phyloP scores from a whole-genome alignment of 2,113 vertebrate species.

The Cromileptes altivelis region DNA sequence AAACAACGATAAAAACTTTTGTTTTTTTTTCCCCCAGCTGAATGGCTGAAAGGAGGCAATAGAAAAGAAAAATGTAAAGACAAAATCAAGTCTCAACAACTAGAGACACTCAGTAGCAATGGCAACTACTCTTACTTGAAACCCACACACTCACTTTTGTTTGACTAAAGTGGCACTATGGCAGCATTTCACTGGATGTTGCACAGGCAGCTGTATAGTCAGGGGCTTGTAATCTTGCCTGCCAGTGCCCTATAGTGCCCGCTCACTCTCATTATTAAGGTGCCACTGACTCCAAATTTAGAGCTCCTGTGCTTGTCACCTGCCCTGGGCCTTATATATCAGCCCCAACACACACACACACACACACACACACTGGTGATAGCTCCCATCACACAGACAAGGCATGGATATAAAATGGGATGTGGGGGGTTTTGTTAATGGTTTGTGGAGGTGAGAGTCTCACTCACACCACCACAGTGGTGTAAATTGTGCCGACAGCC shows the following conservation, averaged over 20 bases:
- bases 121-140: constrained; percentile 24
- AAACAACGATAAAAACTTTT: constrained; percentile 44
- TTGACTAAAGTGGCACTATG: constrained; percentile 45
- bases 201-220: constrained; percentile 34
- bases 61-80: constrained; percentile 7
- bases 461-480: constrained; percentile 49
- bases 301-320: constrained; percentile 63
- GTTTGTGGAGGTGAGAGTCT: constrained; percentile 42
- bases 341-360: constrained; percentile 35
- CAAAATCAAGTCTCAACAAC: constrained; percentile 35
- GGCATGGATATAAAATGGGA: constrained; percentile 45
- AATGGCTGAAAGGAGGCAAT: constrained; percentile 40
- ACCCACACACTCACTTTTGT: constrained; percentile 26
- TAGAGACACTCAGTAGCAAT: constrained; percentile 22
- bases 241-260: constrained; percentile 31
- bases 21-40: constrained; percentile 4
- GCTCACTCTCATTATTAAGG: constrained; percentile 66
- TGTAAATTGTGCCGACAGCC: constrained; percentile 67
- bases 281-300: constrained; percentile 73
- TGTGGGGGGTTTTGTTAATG: constrained; percentile 47
- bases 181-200: constrained; percentile 31
- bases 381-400: constrained; percentile 49
- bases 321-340: constrained; percentile 71
- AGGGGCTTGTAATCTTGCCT: constrained; percentile 46
- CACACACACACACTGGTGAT: constrained; percentile 30